Evolutionary conservation across 2,113 vertebrate species (phyloP), one percentile per base, ranked within the genome.

Genomic region (Solenodon paradoxus): DNA sequence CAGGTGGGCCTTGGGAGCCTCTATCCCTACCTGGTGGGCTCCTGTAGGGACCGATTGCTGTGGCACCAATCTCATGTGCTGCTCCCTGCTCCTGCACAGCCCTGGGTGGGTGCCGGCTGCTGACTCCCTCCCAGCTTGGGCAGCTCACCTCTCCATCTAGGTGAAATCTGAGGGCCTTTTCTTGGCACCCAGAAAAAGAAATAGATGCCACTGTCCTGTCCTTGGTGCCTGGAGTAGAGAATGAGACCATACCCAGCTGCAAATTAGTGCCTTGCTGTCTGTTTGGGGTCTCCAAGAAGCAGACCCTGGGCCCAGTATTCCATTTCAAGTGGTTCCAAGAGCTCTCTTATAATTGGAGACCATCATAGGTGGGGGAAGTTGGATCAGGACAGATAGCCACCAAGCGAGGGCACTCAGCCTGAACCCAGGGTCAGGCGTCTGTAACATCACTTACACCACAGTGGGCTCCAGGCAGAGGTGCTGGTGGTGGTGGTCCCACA

Each of bases 1-100:
- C 99, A 99, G 99, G 99, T 99, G 98, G 96, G 97, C 15, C 53
- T 15, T 3, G 16, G 47, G 26, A 13, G 71, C 64, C 49, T 10
- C 26, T 4, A 5, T n/a, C 59, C 84, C 59, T 12, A 0, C 6
- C 1, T 0, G 30, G 4, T 17, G 38, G 47, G 90, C 35, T 95
- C 71, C 64, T 49, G 5, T 2, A 15, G 49, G 63, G n/a, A 7
- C 74, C 0, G 0, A 1, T 38, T 4, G 16, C 32, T 26, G 26
- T 1, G 2, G 26, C 24, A 0, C 30, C 20, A 0, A 15, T 11
- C 19, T 1, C 59, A 9, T 4, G 1, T 1, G 1, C 17, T 30
- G 24, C 74, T 32, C 2, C 8, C 59, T n/a, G 45, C 47, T 53
- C 26, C 75, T 16, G 69, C 32, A 19, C 38, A 11, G 7, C 10